These are phyloP conservation scores for Caerostris extrusa DNA, from an alignment of 1,140 invertebrate genomes.

Conservation along the genomic window DNA sequence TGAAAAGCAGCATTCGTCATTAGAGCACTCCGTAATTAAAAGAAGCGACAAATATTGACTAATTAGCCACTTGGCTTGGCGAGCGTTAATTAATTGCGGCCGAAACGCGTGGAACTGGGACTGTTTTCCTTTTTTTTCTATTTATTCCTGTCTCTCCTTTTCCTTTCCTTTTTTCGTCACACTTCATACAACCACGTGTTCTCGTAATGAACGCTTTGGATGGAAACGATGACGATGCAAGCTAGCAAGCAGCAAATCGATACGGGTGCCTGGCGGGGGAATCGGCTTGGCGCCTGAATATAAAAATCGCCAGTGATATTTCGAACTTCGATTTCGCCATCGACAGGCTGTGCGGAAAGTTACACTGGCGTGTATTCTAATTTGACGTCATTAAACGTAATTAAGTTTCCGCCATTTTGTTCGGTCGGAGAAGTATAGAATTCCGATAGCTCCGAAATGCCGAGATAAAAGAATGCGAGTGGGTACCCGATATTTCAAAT, in stretches of 20 bases:
- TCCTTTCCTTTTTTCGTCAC: not conserved
- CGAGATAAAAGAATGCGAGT: not conserved
- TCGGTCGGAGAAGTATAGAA: conserved; percentile 13
- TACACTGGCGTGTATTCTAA: not conserved
- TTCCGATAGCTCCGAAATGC: not conserved
- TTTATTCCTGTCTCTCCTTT: no score
- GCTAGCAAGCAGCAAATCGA: not conserved
- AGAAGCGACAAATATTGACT: conserved; percentile 72
- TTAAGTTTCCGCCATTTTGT: conserved; percentile 12
- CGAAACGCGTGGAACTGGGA: not conserved
- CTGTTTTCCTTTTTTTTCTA: no score
- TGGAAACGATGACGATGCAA: conserved; percentile 52
- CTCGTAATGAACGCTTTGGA: conserved; percentile 23
- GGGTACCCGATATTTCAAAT: not conserved
- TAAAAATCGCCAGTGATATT: conserved; percentile 20
- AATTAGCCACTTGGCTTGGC: conserved; percentile 71
- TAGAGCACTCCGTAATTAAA: conserved; percentile 62
- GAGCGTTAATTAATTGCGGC: conserved; percentile 71
- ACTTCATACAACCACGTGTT: conserved; percentile 47
- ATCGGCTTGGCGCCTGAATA: not conserved
- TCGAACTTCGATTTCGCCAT: conserved; percentile 8
- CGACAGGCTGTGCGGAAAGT: not conserved
- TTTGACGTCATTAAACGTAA: conserved; percentile 2
- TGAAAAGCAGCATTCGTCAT: conserved; percentile 31
- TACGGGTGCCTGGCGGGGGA: not conserved